Conservation (phyloP, 1,140 invertebrate species). For the Apis laboriosa region DNA sequence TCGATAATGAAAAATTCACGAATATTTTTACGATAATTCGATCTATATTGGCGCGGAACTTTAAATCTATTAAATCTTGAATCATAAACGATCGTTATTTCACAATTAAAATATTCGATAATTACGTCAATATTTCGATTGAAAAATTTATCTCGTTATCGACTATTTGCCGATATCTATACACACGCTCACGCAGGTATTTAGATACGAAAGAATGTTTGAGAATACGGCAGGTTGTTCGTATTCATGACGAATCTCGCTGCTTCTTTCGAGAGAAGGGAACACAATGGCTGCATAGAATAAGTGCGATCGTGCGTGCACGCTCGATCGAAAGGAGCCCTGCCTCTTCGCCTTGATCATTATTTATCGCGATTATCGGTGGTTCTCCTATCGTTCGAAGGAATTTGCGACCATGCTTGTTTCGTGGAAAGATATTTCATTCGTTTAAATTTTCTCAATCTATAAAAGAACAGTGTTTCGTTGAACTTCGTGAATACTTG, state of each 20-base stretch:
- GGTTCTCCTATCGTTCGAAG: background rate
- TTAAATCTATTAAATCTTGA: background rate
- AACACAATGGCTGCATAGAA: constrained; percentile 13
- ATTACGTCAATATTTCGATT: background rate
- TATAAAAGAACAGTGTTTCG: background rate
- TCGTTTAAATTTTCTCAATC: background rate
- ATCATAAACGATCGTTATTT: background rate
- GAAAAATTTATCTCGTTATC: background rate
- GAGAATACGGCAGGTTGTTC: background rate
- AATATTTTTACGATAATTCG: background rate
- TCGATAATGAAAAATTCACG: background rate
- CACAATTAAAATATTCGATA: background rate
- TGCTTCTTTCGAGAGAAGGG: background rate
- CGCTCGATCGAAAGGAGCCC: background rate
- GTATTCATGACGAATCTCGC: constrained; percentile 9
- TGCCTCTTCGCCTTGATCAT: background rate
- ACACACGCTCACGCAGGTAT: background rate
- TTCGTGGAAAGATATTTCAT: background rate
- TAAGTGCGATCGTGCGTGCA: background rate
- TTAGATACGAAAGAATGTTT: background rate
- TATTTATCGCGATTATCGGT: background rate
- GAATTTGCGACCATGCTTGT: background rate
- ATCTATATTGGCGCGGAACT: background rate
- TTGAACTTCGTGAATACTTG: background rate
- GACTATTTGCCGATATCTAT: too few species aligned